Conservation (phyloP, 2,888 invertebrate species). For the Drosophila anomalata region DNA sequence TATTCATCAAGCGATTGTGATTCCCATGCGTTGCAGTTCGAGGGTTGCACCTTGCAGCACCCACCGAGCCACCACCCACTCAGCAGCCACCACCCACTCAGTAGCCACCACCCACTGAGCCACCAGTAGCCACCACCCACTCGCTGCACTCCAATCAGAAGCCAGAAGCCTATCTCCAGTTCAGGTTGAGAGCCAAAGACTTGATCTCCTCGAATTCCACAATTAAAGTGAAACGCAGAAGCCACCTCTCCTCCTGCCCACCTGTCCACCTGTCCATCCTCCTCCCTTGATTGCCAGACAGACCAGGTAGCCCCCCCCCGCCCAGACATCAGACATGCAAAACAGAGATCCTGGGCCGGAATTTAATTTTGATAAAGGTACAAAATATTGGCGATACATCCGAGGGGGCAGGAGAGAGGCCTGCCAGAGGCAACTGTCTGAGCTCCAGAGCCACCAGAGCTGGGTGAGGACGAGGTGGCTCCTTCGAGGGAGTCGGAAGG, state of each 20-base stretch:
- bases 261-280: background rate
- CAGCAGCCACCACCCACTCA: background rate
- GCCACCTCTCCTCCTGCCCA: background rate
- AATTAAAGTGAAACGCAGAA: constrained; percentile 26
- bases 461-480: too few species aligned
- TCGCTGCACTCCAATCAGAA: constrained; percentile 17
- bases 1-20: constrained; percentile 38
- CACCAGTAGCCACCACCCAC: constrained; percentile 6
- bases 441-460: too few species aligned
- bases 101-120: background rate
- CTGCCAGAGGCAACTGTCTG: too few species aligned
- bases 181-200: background rate
- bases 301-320: background rate
- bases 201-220: background rate
- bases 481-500: too few species aligned
- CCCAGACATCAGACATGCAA: constrained; percentile 45
- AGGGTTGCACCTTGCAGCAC: constrained; percentile 34
- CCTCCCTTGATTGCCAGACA: background rate
- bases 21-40: constrained; percentile 28
- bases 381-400: constrained; percentile 76
- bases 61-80: constrained; percentile 1
- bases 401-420: too few species aligned
- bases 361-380: constrained; percentile 80
- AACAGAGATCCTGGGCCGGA: constrained; percentile 46
- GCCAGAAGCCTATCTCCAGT: constrained; percentile 9